These are phyloP conservation scores for Upupa epops DNA, from an alignment of 2,113 vertebrate species.

Conservation along the genomic window DNA sequence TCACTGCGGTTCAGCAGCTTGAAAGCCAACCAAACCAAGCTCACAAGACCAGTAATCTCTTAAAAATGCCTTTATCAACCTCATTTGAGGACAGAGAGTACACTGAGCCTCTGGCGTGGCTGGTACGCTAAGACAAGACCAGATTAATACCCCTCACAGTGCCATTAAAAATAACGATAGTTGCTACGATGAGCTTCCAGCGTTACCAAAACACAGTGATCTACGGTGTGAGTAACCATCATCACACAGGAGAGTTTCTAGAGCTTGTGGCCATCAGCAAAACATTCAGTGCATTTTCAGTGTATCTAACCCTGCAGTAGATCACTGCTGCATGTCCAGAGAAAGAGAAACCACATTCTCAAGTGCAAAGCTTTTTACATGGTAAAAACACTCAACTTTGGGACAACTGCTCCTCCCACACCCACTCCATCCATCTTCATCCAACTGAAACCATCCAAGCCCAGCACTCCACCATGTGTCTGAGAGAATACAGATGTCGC, in stretches of 20 bases:
- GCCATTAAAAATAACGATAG: not conserved
- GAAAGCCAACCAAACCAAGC: not conserved
- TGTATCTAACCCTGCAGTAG: rapidly evolving
- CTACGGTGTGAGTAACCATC: not conserved
- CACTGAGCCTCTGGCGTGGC: not conserved
- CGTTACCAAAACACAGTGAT: not conserved
- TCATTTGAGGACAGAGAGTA: not conserved
- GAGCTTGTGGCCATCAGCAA: not conserved
- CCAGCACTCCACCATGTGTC: not conserved
- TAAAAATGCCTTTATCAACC: not conserved
- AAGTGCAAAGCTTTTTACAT: not conserved
- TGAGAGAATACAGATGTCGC: not conserved
- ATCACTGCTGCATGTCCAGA: not conserved
- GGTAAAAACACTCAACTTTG: not conserved
- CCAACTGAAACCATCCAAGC: constrained; percentile 2
- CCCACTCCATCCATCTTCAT: not conserved
- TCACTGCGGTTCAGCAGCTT: not conserved
- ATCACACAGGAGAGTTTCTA: not conserved
- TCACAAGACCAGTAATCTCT: not conserved
- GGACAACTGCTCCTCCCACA: not conserved
- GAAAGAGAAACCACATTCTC: not conserved
- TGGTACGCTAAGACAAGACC: not conserved
- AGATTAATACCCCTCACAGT: not conserved
- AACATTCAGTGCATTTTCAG: not conserved
- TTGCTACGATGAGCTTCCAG: not conserved